phyloP scores from a whole-genome alignment of 2,888 invertebrate species.

The Actias luna region DNA sequence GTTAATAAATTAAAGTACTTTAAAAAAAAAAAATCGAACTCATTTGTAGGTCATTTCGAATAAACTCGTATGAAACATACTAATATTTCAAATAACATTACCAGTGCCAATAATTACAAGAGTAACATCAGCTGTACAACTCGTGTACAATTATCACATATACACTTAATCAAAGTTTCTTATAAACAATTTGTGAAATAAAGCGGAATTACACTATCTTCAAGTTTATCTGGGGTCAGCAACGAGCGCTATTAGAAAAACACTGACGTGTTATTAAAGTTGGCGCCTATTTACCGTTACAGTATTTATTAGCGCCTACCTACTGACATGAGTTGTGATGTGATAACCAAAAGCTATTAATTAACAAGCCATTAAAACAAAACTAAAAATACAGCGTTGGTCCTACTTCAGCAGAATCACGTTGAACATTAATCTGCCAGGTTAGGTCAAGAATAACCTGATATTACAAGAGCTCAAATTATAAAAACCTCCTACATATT shows the following conservation, averaged over 20 bases:
- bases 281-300: slow-evolving; percentile 61
- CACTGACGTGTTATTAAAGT: slow-evolving; percentile 38
- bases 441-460: neutral
- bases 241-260: slow-evolving; percentile 64
- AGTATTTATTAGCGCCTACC: slow-evolving; percentile 29
- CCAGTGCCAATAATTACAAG: slow-evolving; percentile 26
- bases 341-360: neutral
- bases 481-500: neutral
- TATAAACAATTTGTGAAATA: slow-evolving; percentile 54
- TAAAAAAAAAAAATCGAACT: no score
- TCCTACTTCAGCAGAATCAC: slow-evolving; percentile 11
- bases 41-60: no score
- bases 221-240: slow-evolving; percentile 72
- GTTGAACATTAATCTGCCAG: neutral
- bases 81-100: no score
- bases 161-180: slow-evolving; percentile 16
- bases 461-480: neutral
- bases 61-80: no score
- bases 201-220: slow-evolving; percentile 52
- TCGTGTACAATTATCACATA: slow-evolving; percentile 39
- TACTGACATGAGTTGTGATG: slow-evolving; percentile 9
- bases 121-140: slow-evolving; percentile 41
- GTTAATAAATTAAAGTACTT: no score
- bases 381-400: slow-evolving; percentile 34
- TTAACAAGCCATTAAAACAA: slow-evolving; percentile 17